Evolutionary conservation across 2,888 invertebrate genomes (phyloP).

Genomic region (Synanthedon myopaeformis): DNA sequence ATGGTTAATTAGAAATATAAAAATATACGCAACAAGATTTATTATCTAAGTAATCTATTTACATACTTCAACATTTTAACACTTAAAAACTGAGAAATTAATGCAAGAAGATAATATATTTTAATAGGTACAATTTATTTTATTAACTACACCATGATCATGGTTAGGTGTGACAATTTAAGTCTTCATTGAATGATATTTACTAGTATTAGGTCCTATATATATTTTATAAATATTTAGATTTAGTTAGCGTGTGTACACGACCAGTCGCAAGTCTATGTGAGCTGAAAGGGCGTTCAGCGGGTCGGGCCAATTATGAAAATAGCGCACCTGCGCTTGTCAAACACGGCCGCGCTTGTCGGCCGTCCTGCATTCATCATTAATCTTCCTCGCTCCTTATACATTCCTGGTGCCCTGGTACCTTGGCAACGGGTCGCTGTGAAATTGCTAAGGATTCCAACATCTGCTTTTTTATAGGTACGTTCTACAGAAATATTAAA

Average conservation of each 20-base stretch:
- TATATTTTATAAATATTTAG: neutral
- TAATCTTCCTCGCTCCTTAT: constrained; percentile 63
- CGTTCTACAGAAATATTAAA: no score
- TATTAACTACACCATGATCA: no score
- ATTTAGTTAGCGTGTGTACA: constrained; percentile 8
- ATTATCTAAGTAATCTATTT: no score
- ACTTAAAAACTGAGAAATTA: no score
- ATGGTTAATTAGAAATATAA: no score
- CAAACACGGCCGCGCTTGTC: constrained; percentile 65
- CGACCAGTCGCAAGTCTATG: constrained; percentile 14
- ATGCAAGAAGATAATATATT: no score
- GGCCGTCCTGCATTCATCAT: constrained; percentile 45
- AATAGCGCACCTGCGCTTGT: constrained; percentile 69
- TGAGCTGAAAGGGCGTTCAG: constrained; percentile 54
- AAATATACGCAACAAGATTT: no score
- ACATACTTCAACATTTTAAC: no score
- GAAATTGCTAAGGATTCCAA: constrained; percentile 22
- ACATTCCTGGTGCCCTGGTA: constrained; percentile 50
- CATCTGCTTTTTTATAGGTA: no score
- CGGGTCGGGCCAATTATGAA: constrained; percentile 68
- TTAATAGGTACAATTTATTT: no score
- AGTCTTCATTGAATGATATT: no score
- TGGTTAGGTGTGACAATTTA: neutral
- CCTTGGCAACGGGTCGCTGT: constrained; percentile 14
- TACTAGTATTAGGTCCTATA: no score